Base-by-base conservation (phyloP, 2,888 invertebrate species). In the Ichneumoninae sp. region DNA sequence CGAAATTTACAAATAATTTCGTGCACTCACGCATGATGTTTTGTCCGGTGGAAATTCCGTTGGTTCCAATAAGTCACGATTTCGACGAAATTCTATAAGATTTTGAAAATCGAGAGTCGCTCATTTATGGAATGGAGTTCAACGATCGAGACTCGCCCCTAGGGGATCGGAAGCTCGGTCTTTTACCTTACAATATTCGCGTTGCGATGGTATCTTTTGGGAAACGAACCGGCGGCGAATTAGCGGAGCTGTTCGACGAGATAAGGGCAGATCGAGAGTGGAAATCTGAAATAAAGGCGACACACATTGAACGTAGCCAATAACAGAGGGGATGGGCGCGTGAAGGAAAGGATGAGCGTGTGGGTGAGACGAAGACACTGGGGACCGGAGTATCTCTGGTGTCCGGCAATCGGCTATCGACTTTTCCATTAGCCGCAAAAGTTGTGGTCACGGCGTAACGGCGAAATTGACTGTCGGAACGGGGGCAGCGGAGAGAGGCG, bases 381-480 rank as follows among this genome's bases (percentile, higher is more conserved):
- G 86, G 79, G 87, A 62, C 85, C 44, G 80, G 84, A 77, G 65
- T n/a, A n/a, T 60, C 89, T 87, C 80, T 72, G 83, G 88, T 83
- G 90, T 84, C 89, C 85, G 81, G 90, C 90, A 91, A 92, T 92
- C 91, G 91, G 87, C 90, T 92, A 93, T 93, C 91, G 93, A 92
- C 91, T 92, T 93, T 93, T 92, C 91, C 91, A 92, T 93, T 92
- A 93, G 90, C 89, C 88, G 85, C 87, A 89, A 90, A 92, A 91
- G 91, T 92, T 92, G 92, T 90, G 91, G 93, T 90, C 88, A 90
- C 88, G 75, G 77, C 89, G 90, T 91, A 91, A 91, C 91, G 90
- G 88, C 87, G 88, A 92, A 91, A 93, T 93, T 93, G 93, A 91
- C 90, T 87, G 84, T 89, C 88, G 86, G 87, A 83, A 87, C 88